Evolutionary conservation across 2,797 vertebrate species (phyloP).

Genomic region (Monodelphis domestica): DNA sequence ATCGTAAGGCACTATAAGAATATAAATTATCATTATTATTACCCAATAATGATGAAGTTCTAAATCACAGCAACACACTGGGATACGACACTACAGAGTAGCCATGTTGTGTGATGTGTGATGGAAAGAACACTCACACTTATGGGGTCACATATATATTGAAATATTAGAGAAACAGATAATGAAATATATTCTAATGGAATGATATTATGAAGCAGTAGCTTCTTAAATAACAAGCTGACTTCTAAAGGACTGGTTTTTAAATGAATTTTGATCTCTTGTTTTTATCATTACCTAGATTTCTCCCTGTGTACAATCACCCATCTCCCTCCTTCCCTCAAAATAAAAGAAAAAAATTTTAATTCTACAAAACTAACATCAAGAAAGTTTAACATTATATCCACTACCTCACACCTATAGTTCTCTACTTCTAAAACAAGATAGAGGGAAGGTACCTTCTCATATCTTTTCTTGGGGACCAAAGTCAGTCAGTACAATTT

Average conservation of each 20-base stretch:
- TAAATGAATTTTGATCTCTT: neutral
- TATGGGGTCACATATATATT: neutral
- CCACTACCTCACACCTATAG: neutral
- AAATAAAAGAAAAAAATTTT: neutral
- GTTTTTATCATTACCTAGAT: neutral
- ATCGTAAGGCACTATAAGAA: slow-evolving; percentile 45
- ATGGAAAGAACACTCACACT: neutral
- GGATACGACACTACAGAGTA: neutral
- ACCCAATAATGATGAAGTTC: neutral
- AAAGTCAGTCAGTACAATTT: neutral
- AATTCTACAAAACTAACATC: neutral
- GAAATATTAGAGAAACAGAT: neutral
- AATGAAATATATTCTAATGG: neutral
- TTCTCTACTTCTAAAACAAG: neutral
- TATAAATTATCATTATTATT: slow-evolving; percentile 35
- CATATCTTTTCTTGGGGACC: neutral
- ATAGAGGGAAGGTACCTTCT: neutral
- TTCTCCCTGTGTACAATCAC: neutral
- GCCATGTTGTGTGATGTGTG: neutral
- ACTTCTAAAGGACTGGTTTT: neutral
- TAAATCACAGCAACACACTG: neutral
- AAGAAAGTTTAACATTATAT: neutral
- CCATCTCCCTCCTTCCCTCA: neutral
- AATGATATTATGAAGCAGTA: neutral
- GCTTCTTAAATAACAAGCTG: neutral